Conservation (phyloP, 2,797 vertebrate genomes). For the Poeciliopsis presidionis region DNA sequence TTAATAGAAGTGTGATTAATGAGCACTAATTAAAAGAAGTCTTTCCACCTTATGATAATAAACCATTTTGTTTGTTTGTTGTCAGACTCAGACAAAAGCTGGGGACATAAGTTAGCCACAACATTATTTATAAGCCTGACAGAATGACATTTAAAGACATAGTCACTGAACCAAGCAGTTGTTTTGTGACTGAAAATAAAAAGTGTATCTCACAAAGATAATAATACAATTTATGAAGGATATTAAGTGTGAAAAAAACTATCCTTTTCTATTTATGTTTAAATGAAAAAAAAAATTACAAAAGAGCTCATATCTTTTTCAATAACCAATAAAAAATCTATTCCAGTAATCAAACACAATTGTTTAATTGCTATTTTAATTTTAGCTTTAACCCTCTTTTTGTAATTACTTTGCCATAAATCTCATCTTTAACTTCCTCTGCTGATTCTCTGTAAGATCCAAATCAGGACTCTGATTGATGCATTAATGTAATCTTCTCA, state of each 20-base stretch:
- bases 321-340: not conserved
- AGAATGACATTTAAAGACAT: not conserved
- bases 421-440: not conserved
- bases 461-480: not conserved
- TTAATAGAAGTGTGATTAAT: slow-evolving; percentile 36
- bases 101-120: not conserved
- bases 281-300: not conserved
- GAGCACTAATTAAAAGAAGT: slow-evolving; percentile 28
- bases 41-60: slow-evolving; percentile 9
- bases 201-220: not conserved
- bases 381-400: not conserved
- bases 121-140: not conserved
- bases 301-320: not conserved
- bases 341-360: not conserved
- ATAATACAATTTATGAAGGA: not conserved
- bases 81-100: not conserved
- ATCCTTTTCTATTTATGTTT: not conserved
- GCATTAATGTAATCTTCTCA: not conserved
- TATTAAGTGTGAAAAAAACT: not conserved
- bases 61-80: slow-evolving; percentile 18
- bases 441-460: not conserved
- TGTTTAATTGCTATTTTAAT: not conserved
- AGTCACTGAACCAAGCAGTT: not conserved
- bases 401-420: not conserved
- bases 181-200: not conserved